Conservation (phyloP, 2,113 vertebrate species). For the Fregetta grallaria region DNA sequence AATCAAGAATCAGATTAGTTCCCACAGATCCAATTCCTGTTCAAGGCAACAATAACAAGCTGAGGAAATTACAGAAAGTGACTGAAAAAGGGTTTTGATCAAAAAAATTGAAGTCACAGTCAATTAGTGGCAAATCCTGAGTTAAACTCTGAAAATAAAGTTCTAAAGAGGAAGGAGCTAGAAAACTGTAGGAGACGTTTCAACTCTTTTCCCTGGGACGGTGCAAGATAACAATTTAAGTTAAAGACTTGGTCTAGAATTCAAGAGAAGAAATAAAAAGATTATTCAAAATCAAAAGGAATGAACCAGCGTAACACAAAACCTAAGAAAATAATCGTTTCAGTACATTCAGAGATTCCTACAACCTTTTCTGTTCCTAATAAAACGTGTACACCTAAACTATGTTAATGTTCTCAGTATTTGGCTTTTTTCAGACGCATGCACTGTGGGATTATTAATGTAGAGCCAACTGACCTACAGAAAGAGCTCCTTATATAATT, state of each 20-base stretch:
- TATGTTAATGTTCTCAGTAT: not conserved
- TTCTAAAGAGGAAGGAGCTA: not conserved
- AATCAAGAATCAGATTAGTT: not conserved
- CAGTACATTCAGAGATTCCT: not conserved
- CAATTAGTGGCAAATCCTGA: not conserved
- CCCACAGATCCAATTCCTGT: not conserved
- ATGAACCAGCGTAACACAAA: not conserved
- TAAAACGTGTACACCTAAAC: not conserved
- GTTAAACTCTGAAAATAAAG: not conserved
- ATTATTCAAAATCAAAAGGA: not conserved
- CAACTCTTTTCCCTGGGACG: not conserved
- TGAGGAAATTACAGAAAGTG: not conserved
- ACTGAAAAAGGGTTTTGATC: rapidly evolving
- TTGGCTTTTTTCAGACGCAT: not conserved
- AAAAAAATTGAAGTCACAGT: not conserved
- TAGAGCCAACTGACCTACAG: not conserved
- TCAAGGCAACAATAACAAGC: not conserved
- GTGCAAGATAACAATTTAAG: not conserved
- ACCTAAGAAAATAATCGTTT: not conserved
- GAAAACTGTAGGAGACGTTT: not conserved
- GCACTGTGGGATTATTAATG: not conserved
- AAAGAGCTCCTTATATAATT: not conserved
- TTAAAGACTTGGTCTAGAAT: not conserved
- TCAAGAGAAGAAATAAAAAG: not conserved
- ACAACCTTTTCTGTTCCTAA: not conserved